Percentiles rank a stretch among this genome's conserved stretches.
Evolutionary conservation across 1,140 invertebrate genomes (phyloP).

Genomic region (Dolichoris vasculosae): DNA sequence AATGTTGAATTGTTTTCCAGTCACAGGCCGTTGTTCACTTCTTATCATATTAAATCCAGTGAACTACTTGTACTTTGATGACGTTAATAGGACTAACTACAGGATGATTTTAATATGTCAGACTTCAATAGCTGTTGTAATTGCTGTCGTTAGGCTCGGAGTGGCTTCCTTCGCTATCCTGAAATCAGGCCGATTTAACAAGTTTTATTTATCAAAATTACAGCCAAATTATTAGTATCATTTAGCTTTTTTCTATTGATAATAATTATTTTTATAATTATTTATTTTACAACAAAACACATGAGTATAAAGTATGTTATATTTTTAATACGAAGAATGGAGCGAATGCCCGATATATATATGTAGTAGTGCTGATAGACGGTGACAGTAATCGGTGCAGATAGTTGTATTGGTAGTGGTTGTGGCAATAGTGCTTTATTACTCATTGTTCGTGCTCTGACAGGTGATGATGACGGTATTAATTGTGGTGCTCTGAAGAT

Average conservation of each 20-base stretch:
- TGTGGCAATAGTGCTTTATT: conserved; percentile 1
- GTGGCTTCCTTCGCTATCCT: conserved; percentile 29
- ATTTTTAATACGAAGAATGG: neutral
- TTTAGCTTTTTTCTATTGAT: neutral
- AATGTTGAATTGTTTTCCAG: neutral
- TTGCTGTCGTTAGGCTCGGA: neutral
- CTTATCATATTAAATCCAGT: neutral
- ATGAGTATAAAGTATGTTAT: neutral
- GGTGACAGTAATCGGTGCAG: neutral
- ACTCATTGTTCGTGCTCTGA: conserved; percentile 1
- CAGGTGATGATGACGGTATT: neutral
- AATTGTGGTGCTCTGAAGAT: neutral
- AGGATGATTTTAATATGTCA: neutral
- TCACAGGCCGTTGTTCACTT: neutral
- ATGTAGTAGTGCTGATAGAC: neutral
- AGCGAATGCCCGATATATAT: neutral
- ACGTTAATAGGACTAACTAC: neutral
- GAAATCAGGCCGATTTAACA: conserved; percentile 35
- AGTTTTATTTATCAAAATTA: conserved; percentile 28
- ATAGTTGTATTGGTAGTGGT: neutral
- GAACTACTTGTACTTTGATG: neutral
- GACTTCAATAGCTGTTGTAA: neutral
- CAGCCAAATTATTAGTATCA: neutral
- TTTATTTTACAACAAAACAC: neutral
- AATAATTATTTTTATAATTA: neutral